These are phyloP conservation scores for Neoaliturus tenellus DNA, from an alignment of 2,888 invertebrate genomes.

Conservation along the genomic window DNA sequence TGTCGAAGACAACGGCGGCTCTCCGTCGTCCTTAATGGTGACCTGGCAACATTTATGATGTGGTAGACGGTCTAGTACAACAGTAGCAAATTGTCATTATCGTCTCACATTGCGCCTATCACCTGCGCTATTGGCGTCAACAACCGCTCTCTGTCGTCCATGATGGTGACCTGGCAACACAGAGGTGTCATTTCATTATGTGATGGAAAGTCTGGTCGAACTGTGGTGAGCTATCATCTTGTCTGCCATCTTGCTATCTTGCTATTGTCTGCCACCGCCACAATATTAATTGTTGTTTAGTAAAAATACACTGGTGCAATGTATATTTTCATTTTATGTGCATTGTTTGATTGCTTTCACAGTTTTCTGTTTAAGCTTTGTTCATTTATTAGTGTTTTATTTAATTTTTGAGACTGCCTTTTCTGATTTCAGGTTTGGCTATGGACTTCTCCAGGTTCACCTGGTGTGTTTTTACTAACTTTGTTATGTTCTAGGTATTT, in stretches of 20 bases:
- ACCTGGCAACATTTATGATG: constrained; percentile 76
- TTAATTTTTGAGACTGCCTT: too few species aligned
- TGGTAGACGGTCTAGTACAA: constrained; percentile 89
- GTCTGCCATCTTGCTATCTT: too few species aligned
- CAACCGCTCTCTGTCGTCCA: constrained; percentile 85
- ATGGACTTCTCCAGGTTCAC: too few species aligned
- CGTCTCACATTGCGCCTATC: constrained; percentile 85
- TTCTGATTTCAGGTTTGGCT: too few species aligned
- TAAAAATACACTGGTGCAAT: too few species aligned
- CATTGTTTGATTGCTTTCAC: too few species aligned
- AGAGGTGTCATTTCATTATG: constrained; percentile 76
- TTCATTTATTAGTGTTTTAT: too few species aligned
- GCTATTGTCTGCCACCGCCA: constrained; percentile 87
- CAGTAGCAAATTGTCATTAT: constrained; percentile 88
- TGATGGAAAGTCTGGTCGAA: constrained; percentile 90
- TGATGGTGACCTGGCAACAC: constrained; percentile 70
- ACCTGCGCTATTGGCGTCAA: constrained; percentile 87
- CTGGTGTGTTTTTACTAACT: too few species aligned
- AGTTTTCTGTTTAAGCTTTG: too few species aligned
- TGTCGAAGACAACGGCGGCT: constrained; percentile 82
- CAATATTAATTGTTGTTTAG: too few species aligned
- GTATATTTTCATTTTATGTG: too few species aligned
- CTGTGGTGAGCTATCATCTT: constrained; percentile 91
- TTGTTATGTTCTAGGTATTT: too few species aligned
- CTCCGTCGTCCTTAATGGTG: constrained; percentile 82